Conservation (phyloP, 2,113 vertebrate species). For the Hyaena hyaena region DNA sequence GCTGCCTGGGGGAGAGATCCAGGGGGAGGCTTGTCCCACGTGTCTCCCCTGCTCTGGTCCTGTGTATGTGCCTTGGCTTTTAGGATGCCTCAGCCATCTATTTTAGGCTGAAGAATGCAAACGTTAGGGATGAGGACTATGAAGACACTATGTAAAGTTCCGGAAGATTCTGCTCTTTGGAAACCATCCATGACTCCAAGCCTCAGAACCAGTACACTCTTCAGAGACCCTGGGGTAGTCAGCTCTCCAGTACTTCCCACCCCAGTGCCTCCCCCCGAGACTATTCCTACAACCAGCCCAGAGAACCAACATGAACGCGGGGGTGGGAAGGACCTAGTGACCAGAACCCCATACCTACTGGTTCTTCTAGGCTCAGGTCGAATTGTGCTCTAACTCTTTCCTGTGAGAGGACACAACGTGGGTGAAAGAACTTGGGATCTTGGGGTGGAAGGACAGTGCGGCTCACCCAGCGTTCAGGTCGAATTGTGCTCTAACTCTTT, state of each 20-base stretch:
- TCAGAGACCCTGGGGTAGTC: background rate
- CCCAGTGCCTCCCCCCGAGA: background rate
- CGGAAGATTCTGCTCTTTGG: background rate
- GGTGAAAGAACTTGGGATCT: background rate
- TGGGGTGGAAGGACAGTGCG: background rate
- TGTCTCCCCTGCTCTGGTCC: background rate
- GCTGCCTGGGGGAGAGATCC: background rate
- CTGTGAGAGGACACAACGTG: background rate
- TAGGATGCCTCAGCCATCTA: slow-evolving; percentile 54
- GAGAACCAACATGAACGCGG: background rate
- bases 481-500: background rate
- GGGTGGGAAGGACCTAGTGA: background rate
- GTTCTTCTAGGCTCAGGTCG: background rate
- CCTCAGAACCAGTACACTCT: background rate
- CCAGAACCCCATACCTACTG: background rate
- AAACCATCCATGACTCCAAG: background rate
- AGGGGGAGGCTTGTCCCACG: accelerated
- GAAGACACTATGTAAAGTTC: slow-evolving; percentile 34
- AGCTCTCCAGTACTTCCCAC: background rate
- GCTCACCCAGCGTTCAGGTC: no score
- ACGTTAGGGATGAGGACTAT: slow-evolving; percentile 2
- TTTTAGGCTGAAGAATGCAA: background rate
- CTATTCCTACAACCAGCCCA: no score
- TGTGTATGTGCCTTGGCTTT: background rate
- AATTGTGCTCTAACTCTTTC: background rate